phyloP scores from a whole-genome alignment of 2,888 invertebrate species.

The Nephrocerus scutellatus region DNA sequence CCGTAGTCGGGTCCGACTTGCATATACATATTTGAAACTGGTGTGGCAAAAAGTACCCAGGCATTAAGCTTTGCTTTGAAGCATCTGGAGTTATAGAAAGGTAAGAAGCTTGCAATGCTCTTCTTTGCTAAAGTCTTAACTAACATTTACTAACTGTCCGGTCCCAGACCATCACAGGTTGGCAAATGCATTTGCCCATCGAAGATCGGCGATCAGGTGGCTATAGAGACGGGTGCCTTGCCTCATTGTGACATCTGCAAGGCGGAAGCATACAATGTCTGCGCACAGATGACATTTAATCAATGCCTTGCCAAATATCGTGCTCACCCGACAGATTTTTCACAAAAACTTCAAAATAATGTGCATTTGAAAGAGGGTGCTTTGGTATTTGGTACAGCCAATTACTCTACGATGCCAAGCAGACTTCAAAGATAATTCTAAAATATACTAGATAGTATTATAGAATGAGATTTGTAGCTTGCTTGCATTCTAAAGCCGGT shows the following conservation, averaged over 20 bases:
- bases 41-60: conserved; percentile 22
- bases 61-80: conserved; percentile 79
- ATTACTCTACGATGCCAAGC: too few species aligned
- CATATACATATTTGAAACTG: conserved; percentile 93
- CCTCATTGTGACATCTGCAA: conserved; percentile 77
- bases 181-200: conserved; percentile 59
- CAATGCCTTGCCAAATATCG: conserved; percentile 35
- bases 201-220: conserved; percentile 78
- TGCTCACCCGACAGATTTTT: conserved; percentile 36
- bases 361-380: conserved; percentile 32
- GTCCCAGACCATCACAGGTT: conserved; percentile 24
- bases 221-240: conserved; percentile 85
- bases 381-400: too few species aligned
- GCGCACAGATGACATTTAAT: conserved; percentile 30
- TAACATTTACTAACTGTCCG: not conserved
- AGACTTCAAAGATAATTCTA: too few species aligned
- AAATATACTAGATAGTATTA: too few species aligned
- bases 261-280: conserved; percentile 36
- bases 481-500: too few species aligned
- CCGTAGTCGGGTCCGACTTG: conserved; percentile 88
- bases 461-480: too few species aligned
- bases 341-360: conserved; percentile 32
- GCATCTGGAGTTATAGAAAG: conserved; percentile 69
- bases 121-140: not conserved
- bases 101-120: conserved; percentile 3